Base-by-base conservation (phyloP, 2,797 vertebrate species). In the Tangara arthus region DNA sequence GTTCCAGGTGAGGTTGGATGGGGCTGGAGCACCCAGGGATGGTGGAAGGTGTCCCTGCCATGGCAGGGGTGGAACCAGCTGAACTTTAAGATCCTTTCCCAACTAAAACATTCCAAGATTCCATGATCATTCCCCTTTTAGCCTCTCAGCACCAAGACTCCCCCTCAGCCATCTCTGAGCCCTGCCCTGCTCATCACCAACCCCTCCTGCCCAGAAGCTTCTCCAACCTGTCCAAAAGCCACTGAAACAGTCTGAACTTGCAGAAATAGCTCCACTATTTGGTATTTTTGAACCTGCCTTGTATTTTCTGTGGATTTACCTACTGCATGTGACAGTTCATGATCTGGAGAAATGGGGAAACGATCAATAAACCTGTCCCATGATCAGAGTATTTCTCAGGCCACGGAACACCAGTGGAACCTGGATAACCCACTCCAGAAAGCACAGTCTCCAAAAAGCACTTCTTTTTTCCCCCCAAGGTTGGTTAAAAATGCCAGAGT, bases 401-500 rank as follows among this genome's bases (percentile, higher is more conserved):
- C 49, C 71, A 70, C 2, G 2, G 44, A 66, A 20, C 16, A 57
- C 6, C 64, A 19, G 19, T 9, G 55, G 52, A 35, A 82, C 60
- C 66, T 26, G 68, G 81, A 83, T 24, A 93, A 94, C 52, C 68
- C 61, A 17, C 63, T 65, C 72, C 63, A 42, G 2, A 76, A 86
- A 47, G 30, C 17, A 20, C 53, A 4, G 17, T 8, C 55, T 78
- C 63, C 61, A 92, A 88, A 90, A 26, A 19, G 0, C 60, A 24
- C 2, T 26, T 15, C 10, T 19, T n/a, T 7, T 1, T 1, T 4
- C 5, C 17, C 5, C 5, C 4, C 30, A n/a, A 87, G 52, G 85
- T 69, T 96, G 94, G 84, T 42, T 84, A 53, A 75, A 71, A 89
- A 73, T 11, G 53, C 78, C 46, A 32, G 97, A 96, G 81, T 97